Evolutionary conservation across 2,888 invertebrate genomes (phyloP).

Genomic region (Helobdella robusta): DNA sequence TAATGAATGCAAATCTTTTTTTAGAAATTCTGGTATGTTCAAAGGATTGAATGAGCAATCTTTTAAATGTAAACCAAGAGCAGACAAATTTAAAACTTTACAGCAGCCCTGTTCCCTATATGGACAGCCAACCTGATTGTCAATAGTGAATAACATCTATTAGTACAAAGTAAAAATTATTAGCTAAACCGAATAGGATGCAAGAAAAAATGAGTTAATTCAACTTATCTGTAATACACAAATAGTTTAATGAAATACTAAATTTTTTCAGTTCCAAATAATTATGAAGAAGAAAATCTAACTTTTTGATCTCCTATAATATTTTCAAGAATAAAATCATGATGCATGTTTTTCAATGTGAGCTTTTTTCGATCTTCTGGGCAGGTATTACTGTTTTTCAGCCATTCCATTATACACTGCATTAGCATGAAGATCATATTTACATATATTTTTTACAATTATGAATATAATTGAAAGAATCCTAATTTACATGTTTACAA

Average conservation of each 20-base stretch:
- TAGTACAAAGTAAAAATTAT: neutral
- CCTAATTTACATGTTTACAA: slow-evolving; percentile 38
- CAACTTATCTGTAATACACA: too few relatives aligned
- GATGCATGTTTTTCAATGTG: slow-evolving; percentile 37
- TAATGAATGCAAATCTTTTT: slow-evolving; percentile 12
- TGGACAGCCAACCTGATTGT: slow-evolving; percentile 41
- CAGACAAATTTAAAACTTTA: slow-evolving; percentile 38
- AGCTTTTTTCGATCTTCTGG: slow-evolving; percentile 43
- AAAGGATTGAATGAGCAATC: slow-evolving; percentile 40
- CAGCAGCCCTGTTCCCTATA: slow-evolving; percentile 39
- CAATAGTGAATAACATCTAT: neutral
- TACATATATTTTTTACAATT: neutral
- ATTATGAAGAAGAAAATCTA: too few relatives aligned
- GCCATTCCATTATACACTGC: slow-evolving; percentile 41
- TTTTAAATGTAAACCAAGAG: slow-evolving; percentile 38
- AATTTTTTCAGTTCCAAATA: too few relatives aligned
- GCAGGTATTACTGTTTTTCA: slow-evolving; percentile 39
- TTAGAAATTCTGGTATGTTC: slow-evolving; percentile 40
- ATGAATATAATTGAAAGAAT: neutral
- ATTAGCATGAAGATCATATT: slow-evolving; percentile 27
- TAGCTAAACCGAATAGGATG: neutral
- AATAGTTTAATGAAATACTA: too few relatives aligned
- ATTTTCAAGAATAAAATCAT: slow-evolving; percentile 44
- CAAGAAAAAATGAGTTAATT: neutral
- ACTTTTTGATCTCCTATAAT: slow-evolving; percentile 45